A percentile compares a stretch with the other conserved stretches of the same genome.
Evolutionary conservation across 2,113 vertebrate species (phyloP).

Genomic region (Cisticola juncidis): DNA sequence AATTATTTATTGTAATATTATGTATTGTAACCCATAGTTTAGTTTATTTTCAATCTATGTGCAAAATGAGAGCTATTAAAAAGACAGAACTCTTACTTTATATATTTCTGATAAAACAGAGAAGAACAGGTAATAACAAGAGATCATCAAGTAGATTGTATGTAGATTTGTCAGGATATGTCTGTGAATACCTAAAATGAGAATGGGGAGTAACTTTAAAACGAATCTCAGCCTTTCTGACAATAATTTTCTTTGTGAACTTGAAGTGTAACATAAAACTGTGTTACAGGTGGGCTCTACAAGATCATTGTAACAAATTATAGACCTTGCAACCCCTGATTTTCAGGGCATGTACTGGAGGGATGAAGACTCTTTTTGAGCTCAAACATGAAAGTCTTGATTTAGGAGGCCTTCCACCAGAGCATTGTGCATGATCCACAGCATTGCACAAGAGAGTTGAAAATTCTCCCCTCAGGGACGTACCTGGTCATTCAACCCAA

Average conservation of each 20-base stretch:
- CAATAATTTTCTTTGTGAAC: background rate
- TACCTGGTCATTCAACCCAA: background rate
- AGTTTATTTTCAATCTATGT: background rate
- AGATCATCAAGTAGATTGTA: background rate
- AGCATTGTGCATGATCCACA: background rate
- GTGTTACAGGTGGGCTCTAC: background rate
- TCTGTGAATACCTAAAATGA: background rate
- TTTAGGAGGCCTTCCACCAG: background rate
- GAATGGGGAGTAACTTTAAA: background rate
- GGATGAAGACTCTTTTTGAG: background rate
- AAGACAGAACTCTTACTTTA: conserved; percentile 14
- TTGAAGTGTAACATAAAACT: background rate
- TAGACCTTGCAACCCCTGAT: background rate
- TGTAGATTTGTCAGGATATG: background rate
- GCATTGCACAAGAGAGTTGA: no score
- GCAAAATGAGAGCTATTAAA: background rate
- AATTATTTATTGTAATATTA: background rate
- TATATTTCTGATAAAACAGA: background rate
- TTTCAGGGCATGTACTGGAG: background rate
- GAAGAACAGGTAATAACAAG: background rate
- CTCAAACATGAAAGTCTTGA: background rate
- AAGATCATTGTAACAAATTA: background rate
- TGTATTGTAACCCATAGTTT: background rate
- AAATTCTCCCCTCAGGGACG: background rate
- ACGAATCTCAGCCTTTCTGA: background rate